phyloP scores from a whole-genome alignment of 1,140 invertebrate genomes.

The Megalopta genalis region DNA sequence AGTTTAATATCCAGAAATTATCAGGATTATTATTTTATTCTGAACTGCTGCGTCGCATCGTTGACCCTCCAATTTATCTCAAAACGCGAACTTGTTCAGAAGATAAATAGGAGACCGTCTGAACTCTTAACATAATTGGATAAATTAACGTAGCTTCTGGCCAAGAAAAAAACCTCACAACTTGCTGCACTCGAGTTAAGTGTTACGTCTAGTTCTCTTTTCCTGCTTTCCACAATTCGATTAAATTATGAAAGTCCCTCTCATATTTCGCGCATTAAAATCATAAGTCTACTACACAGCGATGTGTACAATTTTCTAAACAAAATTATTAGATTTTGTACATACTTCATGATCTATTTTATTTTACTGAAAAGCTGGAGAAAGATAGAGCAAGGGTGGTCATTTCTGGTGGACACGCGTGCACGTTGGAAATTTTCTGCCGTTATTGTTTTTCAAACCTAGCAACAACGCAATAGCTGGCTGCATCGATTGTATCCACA shows the following conservation, averaged over 20 bases:
- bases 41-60: background rate
- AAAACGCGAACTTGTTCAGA: constrained; percentile 18
- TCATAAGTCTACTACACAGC: too few relatives aligned
- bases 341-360: background rate
- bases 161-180: background rate
- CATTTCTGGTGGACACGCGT: background rate
- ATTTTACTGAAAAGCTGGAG: background rate
- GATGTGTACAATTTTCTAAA: background rate
- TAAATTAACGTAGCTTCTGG: background rate
- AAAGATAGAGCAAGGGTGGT: background rate
- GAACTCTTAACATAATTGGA: constrained; percentile 6
- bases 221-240: too few relatives aligned
- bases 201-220: background rate
- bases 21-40: background rate
- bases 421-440: background rate
- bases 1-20: background rate
- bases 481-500: constrained; percentile 67
- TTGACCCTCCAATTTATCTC: constrained; percentile 11
- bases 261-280: too few relatives aligned
- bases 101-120: background rate
- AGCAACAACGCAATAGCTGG: constrained; percentile 37
- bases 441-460: constrained; percentile 19
- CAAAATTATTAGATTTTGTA: background rate
- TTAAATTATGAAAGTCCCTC: too few relatives aligned
- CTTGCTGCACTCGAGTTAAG: background rate